Evolutionary conservation across 2,888 invertebrate species (phyloP), one percentile per base, ranked within the genome.

Genomic region (Tetheella fluctuosa): DNA sequence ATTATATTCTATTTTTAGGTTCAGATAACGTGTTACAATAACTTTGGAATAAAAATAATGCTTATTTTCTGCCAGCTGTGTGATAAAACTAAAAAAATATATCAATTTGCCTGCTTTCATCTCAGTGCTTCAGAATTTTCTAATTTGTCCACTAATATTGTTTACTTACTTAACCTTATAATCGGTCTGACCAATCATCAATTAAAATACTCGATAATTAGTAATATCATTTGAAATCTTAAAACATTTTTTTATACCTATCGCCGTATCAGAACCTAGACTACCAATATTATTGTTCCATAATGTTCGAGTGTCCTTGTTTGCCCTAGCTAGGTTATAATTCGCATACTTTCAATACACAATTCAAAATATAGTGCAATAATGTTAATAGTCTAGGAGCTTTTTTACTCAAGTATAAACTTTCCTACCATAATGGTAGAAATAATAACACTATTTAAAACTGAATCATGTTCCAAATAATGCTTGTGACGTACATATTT

Each of bases 21-120:
- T 1, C 12, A 37, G 37, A 3, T 37, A 37, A 37, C 37, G 39
- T 37, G 37, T 39, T 39, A 1, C 34, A 30, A 1, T 34, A 34
- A 30, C 30, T 8, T 5, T 34, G 12, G 34, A 34, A 34, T 2
- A 60, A 20, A 54, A 54, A 17, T 56, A n/a, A 15, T 37, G 52
- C 12, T 7, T 78, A 71, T 74, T 67, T 77, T 74, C 68, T 73
- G 72, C 69, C 72, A 71, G 71, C 72, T 6, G 30, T 71, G 64
- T 61, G 57, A 34, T n/a, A n/a, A 42, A 30, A 42, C 3, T n/a
- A 4, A 1, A 42, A 42, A 42, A 42, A 1, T 39, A 15, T 2
- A 15, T 39, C 25, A 25, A 2, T 15, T n/a, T 39, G 39, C 39
- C n/a, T 39, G n/a, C n/a, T n/a, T n/a, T n/a, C n/a, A 6, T 15